Conservation (phyloP, 2,888 invertebrate species). For the Oligia latruncula region DNA sequence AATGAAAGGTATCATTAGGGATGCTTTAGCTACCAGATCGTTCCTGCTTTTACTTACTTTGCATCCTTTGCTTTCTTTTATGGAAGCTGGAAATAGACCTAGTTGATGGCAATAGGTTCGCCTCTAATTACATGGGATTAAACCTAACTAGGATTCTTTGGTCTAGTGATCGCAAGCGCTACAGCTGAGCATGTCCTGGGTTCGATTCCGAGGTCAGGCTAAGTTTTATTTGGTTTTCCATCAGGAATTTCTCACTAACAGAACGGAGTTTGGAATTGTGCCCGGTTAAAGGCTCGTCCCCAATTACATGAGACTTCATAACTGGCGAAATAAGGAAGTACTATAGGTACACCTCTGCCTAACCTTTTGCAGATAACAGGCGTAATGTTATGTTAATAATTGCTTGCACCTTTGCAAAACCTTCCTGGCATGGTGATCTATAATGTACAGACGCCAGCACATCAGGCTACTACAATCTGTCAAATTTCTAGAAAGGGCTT, state of each 20-base stretch:
- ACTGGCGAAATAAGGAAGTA: background rate
- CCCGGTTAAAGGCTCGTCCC: background rate
- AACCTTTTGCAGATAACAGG: background rate
- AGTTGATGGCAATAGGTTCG: background rate
- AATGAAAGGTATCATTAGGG: constrained; percentile 38
- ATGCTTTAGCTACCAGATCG: background rate
- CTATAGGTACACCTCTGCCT: background rate
- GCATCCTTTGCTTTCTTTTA: background rate
- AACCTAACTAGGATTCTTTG: no score
- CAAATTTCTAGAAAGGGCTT: no score
- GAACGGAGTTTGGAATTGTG: background rate
- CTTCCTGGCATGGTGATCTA: background rate
- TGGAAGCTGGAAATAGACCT: background rate
- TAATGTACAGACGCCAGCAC: background rate
- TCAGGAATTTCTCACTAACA: no score
- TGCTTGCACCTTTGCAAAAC: background rate
- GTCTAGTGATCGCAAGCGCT: no score
- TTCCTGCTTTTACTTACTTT: background rate
- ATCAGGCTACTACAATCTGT: no score
- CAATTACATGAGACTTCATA: background rate
- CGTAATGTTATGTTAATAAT: background rate
- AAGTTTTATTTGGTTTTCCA: background rate
- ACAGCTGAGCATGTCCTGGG: background rate
- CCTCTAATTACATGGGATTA: no score
- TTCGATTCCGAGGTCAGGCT: background rate